Base-by-base conservation (phyloP, 2,797 vertebrate species). In the Arrhamphus sclerolepis region DNA sequence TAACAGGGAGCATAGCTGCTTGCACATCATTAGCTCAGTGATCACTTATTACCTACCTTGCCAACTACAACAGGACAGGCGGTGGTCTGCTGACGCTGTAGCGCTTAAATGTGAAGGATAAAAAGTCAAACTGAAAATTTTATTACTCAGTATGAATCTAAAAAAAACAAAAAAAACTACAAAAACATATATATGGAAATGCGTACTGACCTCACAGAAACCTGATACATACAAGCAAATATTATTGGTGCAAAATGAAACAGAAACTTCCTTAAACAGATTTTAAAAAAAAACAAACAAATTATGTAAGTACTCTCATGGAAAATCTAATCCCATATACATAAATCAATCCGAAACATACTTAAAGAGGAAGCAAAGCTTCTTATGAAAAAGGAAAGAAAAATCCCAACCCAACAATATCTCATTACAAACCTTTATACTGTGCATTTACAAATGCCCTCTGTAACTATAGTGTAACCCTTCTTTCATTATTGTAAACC, bases 381-480 rank as follows among this genome's bases (percentile, higher is more conserved):
- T 18, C 17, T 66, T 63, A 42, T 48, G 50, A 42, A 67, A 71
- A 38, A 34, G 5, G 42, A 42, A 56, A 49, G 1, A 7, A 19
- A 48, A 17, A 19, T 34, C 28, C 21, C 17, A 51, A 26, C n/a
- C n/a, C n/a, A 52, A 50, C 19, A 2, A 26, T 55, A 46, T 91
- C 83, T 62, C 55, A 77, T 92, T 89, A 84, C 87, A 78, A 56
- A 69, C 70, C 67, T 85, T 82, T 89, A 87, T 85, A 87, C 58
- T 69, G 70, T 77, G 77, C 85, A 87, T 80, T 91, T 89, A 87
- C 89, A 64, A 87, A 79, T 69, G 82, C 90, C 86, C 86, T 77
- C 75, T 86, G 77, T 73, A 88, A 86, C 83, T 83, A n/a, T n/a
- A n/a, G n/a, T n/a, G 88, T 67, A 40, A 57, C 72, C 70, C 66